These are phyloP conservation scores for Paramuricea clavata DNA, from an alignment of 92 coral and sea anemone genomes.

Conservation along the genomic window DNA sequence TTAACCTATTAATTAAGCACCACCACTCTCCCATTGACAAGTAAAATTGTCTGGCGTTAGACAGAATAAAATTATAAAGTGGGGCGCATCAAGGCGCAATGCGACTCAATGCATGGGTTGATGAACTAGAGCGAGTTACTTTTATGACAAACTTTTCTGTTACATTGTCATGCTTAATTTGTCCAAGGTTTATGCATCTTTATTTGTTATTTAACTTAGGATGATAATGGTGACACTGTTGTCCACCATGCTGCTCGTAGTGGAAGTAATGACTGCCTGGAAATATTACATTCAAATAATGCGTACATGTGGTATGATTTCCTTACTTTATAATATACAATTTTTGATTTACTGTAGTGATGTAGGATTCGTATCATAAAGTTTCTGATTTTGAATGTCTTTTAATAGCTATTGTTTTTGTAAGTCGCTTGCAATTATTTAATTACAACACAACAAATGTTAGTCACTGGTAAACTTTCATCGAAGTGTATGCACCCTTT, in stretches of 20 bases:
- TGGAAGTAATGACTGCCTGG: conserved; percentile 84
- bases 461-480: not conserved
- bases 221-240: conserved; percentile 88
- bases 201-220: conserved; percentile 54
- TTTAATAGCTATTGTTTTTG: not conserved
- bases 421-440: not conserved
- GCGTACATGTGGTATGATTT: conserved; percentile 80
- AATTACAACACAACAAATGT: conserved; percentile 1
- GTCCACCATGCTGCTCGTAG: conserved; percentile 93
- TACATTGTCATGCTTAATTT: no score
- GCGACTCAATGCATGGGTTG: no score
- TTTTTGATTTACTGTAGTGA: not conserved
- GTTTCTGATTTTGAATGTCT: not conserved
- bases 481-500: no score
- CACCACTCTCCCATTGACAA: no score
- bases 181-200: no score
- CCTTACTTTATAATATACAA: not conserved
- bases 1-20: no score
- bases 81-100: no score
- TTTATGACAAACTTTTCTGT: no score
- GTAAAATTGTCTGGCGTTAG: no score
- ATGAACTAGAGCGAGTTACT: no score
- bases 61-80: no score
- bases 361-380: not conserved
- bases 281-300: conserved; percentile 72